Base-by-base conservation (phyloP, 2,797 vertebrate species). In the Muraenolepis orangiensis region DNA sequence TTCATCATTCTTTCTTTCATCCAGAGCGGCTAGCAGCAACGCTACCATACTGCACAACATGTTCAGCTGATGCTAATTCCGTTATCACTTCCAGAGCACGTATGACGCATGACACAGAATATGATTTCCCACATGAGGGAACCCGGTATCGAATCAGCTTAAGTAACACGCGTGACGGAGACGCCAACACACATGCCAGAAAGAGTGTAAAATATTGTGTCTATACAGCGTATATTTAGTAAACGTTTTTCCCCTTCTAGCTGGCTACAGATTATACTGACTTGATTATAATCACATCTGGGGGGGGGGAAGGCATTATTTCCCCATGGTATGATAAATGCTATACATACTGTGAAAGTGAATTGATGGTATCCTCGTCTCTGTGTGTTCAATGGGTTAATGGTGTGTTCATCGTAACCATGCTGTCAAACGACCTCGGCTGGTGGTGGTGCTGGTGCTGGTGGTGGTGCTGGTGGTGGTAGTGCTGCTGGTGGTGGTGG, bases 331-430 rank as follows among this genome's bases (percentile, higher is more conserved):
- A 61, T 23, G 51, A 61, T 61, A 23, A 61, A 23, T 61, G 23
- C n/a, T 61, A 20, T 57, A 61, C 51, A 61, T 23, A 61, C 51
- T 61, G 6, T 61, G 10, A 61, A 61, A 2, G 51, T 61, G 74
- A 77, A 78, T 86, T 74, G 76, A 81, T 69, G 36, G 70, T 31
- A 76, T 72, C 72, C 76, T 79, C n/a, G n/a, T 80, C 38, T 78
- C 68, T 10, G 40, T 71, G 78, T 75, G 78, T 78, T 73, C 78
- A 78, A 70, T 82, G 34, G 78, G 77, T 67, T 81, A 72, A 82
- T 81, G 61, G 73, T 82, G 73, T 74, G 23, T 74, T 34, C 69
- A 23, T 70, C 36, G 70, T 42, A 30, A 57, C 20, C 7, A 23
- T 73, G 67, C 81, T 71, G 84, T 71, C 82, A 81, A 82, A 83